A percentile compares a stretch with the other conserved stretches of the same genome.
Evolutionary conservation across 2,888 invertebrate species (phyloP).

Genomic region (Steinernema hermaphroditum): DNA sequence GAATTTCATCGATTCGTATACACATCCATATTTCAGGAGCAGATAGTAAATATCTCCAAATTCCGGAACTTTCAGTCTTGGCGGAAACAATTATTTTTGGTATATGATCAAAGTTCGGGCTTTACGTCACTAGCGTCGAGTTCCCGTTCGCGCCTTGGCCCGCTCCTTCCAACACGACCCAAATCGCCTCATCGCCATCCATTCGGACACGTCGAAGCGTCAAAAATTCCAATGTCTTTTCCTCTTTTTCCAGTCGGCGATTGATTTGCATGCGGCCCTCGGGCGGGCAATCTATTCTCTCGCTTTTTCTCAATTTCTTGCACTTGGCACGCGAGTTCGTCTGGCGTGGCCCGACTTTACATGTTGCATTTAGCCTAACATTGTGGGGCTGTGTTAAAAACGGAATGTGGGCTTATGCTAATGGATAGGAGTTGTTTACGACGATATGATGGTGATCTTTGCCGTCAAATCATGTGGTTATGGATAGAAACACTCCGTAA

Average conservation of each 20-base stretch:
- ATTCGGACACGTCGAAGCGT: conserved; percentile 20
- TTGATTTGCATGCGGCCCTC: neutral
- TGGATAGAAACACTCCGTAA: no score
- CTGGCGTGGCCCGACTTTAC: neutral
- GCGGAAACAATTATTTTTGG: neutral
- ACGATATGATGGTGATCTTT: no score
- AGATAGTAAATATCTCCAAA: neutral
- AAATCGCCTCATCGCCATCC: neutral
- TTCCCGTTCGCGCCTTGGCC: neutral
- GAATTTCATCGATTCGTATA: neutral
- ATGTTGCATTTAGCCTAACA: neutral
- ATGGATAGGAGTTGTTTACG: neutral
- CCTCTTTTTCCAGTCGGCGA: neutral
- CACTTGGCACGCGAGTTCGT: neutral
- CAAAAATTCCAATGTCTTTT: conserved; percentile 10
- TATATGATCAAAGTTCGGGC: no score
- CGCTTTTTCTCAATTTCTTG: neutral
- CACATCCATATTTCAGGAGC: neutral
- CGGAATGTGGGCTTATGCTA: neutral
- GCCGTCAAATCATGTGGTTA: no score
- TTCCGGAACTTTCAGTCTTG: neutral
- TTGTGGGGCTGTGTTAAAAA: neutral
- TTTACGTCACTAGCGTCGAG: neutral
- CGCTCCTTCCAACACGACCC: neutral
- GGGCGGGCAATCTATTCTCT: neutral